phyloP scores from a whole-genome alignment of 2,888 invertebrate genomes.

The Poecilus cupreus region DNA sequence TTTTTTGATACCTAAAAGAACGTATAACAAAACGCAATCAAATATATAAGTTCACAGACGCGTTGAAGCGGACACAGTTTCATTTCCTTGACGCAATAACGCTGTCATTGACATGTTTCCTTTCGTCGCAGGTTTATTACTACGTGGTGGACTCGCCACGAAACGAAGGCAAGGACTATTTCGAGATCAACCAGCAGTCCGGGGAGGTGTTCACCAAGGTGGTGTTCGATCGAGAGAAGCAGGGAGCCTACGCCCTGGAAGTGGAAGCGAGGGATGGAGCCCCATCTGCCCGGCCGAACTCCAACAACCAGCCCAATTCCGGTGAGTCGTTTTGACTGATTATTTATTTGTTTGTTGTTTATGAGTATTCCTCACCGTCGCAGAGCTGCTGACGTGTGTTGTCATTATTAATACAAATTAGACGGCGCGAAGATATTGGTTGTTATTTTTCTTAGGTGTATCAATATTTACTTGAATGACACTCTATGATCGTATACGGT shows the following conservation, averaged over 20 bases:
- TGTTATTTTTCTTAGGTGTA: too few relatives aligned
- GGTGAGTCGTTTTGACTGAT: slow-evolving; percentile 81
- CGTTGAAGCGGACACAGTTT: background rate
- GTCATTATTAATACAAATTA: too few relatives aligned
- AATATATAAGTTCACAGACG: background rate
- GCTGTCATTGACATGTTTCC: slow-evolving; percentile 9
- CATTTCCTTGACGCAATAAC: background rate
- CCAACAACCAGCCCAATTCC: slow-evolving; percentile 95
- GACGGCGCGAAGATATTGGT: too few relatives aligned
- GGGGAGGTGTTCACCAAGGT: slow-evolving; percentile 97
- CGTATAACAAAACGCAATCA: background rate
- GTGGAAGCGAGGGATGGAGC: slow-evolving; percentile 98
- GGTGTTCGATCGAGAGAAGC: slow-evolving; percentile 98
- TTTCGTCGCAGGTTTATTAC: slow-evolving; percentile 86
- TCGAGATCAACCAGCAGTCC: slow-evolving; percentile 96
- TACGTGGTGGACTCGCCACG: slow-evolving; percentile 93
- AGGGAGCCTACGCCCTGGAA: slow-evolving; percentile 97
- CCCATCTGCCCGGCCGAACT: slow-evolving; percentile 95
- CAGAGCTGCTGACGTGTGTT: too few relatives aligned
- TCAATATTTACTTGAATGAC: too few relatives aligned
- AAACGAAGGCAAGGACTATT: slow-evolving; percentile 96
- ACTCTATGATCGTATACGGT: too few relatives aligned
- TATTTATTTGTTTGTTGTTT: too few relatives aligned
- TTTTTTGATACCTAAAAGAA: background rate
- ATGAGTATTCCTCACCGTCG: too few relatives aligned